Conservation (phyloP, 2,797 vertebrate genomes). For the Mycteria americana region DNA sequence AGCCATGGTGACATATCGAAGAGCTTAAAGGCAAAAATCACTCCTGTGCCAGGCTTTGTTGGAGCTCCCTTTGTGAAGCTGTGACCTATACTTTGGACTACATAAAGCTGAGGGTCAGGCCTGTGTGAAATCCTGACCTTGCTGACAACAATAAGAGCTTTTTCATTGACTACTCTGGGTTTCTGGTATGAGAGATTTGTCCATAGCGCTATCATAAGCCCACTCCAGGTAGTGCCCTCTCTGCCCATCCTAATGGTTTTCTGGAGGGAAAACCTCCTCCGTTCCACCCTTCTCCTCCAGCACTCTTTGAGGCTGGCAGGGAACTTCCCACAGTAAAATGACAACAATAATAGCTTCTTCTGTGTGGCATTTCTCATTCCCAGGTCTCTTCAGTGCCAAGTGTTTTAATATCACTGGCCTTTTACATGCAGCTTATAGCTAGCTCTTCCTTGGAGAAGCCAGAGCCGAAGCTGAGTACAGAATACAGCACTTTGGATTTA, state of each 20-base stretch:
- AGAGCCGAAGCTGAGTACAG: background rate
- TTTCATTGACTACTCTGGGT: background rate
- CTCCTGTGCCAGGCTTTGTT: background rate
- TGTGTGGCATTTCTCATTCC: background rate
- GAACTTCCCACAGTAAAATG: background rate
- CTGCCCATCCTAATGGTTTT: background rate
- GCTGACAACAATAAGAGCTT: background rate
- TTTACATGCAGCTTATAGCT: background rate
- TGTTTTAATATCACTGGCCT: background rate
- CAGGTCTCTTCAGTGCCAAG: background rate
- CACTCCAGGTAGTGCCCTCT: background rate
- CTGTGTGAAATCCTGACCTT: background rate
- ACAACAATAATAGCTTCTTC: background rate
- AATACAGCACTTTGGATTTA: background rate
- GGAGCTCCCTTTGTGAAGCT: background rate
- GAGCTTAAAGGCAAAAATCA: background rate
- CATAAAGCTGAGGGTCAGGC: background rate
- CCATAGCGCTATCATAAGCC: background rate
- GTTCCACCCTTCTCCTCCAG: background rate
- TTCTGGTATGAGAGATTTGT: background rate
- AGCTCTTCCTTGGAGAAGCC: background rate
- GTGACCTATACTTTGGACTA: background rate
- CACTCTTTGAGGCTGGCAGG: background rate
- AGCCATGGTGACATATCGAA: background rate
- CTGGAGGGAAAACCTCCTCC: background rate